Evolutionary conservation across 2,113 vertebrate genomes (phyloP), one percentile per base, ranked within the genome.

Genomic region (Paralichthys olivaceus): DNA sequence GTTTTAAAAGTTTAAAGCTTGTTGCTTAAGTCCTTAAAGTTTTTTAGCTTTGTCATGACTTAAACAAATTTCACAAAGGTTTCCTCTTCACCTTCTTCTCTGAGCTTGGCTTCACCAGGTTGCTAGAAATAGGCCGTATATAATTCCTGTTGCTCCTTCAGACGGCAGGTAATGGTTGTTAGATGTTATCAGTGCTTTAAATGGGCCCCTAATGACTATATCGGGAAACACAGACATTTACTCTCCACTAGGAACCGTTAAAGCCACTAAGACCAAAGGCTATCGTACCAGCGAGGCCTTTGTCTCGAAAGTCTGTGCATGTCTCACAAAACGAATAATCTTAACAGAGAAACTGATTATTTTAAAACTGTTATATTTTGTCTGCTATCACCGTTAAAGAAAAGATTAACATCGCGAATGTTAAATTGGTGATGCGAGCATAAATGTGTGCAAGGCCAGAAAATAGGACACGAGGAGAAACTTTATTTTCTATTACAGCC

Each of bases 141-240:
- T 75, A 70, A 69, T 80, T 79, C 71, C 72, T 56, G 60, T 67
- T 63, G 60, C 51, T 80, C 14, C 77, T 64, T 87, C 28, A 79
- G 68, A 71, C 40, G 25, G 55, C 72, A 81, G 70, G 54, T 85
- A 89, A 88, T 88, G 78, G 81, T 72, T 83, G 20, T 65, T 49
- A 84, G 90, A 90, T 89, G 51, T 71, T 90, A 88, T 91, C 85
- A 26, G 80, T 58, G 55, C 68, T 87, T 90, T 90, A 79, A 91
- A 85, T 87, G 75, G 79, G 22, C 51, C 63, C 55, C 55, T 90
- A 90, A 90, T 90, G 84, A 85, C 77, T 80, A 28, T 72, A 85
- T 88, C 17, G 22, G 79, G 62, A 85, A 85, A 72, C 45, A 45
- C 59, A 74, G 74, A 81, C 79, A 85, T 88, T 84, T 71, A 73